Conservation (phyloP, 2,113 vertebrate genomes). For the Saguinus midas region DNA sequence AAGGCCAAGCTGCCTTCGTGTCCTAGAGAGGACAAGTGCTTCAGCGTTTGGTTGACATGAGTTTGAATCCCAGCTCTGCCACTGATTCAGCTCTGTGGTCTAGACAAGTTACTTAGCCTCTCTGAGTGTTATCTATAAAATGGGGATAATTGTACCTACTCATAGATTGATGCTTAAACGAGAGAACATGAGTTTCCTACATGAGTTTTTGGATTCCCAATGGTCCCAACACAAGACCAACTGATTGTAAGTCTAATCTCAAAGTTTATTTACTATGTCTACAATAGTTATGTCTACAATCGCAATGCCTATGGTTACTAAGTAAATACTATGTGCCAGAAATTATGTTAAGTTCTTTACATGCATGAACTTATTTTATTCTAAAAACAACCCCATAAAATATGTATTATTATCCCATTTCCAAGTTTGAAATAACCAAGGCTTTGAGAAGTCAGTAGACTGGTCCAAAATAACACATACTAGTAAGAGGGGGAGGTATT, state of each 20-base stretch:
- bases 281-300: background rate
- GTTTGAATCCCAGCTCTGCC: background rate
- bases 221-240: background rate
- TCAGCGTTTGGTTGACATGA: background rate
- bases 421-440: background rate
- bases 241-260: background rate
- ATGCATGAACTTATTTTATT: background rate
- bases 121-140: background rate
- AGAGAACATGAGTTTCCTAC: background rate
- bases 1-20: background rate
- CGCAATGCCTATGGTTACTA: background rate
- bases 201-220: background rate
- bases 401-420: background rate
- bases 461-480: background rate
- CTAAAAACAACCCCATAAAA: background rate
- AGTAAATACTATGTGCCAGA: background rate
- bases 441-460: background rate
- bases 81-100: background rate
- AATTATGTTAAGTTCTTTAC: background rate
- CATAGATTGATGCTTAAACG: background rate
- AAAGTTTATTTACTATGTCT: background rate
- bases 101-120: background rate
- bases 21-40: background rate
- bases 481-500: background rate
- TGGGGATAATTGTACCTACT: background rate